phyloP scores from a whole-genome alignment of 2,113 vertebrate species.

The Noctilio leporinus region DNA sequence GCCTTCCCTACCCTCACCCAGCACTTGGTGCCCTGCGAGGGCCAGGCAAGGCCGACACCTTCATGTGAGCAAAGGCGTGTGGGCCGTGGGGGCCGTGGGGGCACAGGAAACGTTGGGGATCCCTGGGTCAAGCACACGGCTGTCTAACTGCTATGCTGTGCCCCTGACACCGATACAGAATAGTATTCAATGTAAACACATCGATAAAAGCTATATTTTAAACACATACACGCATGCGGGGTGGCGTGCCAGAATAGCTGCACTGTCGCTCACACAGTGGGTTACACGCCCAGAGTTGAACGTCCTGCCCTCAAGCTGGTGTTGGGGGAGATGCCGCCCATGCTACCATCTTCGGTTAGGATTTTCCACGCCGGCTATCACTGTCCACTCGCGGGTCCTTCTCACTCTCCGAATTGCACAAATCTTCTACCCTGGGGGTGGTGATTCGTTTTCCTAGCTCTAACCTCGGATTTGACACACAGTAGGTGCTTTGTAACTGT shows the following conservation, averaged over 20 bases:
- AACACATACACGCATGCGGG: neutral
- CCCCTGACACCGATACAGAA: neutral
- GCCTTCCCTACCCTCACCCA: no score
- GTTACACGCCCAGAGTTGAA: fast-evolving
- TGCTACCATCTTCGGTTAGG: neutral
- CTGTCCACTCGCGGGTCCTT: neutral
- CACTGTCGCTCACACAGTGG: fast-evolving
- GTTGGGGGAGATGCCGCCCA: fast-evolving
- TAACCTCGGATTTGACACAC: neutral
- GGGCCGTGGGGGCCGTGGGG: neutral
- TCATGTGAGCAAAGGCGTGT: neutral
- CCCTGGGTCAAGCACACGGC: neutral
- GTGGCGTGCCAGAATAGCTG: fast-evolving
- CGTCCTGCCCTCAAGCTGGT: neutral
- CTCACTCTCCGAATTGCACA: neutral
- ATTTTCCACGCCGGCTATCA: no score
- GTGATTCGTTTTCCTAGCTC: neutral
- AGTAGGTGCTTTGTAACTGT: neutral
- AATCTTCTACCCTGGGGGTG: neutral
- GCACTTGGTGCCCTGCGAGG: neutral
- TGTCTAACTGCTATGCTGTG: neutral
- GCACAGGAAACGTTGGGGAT: neutral
- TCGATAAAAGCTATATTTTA: neutral
- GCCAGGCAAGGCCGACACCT: neutral
- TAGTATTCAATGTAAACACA: neutral